These are phyloP conservation scores for Amia ocellicauda DNA, from an alignment of 2,113 vertebrate species.

Conservation along the genomic window DNA sequence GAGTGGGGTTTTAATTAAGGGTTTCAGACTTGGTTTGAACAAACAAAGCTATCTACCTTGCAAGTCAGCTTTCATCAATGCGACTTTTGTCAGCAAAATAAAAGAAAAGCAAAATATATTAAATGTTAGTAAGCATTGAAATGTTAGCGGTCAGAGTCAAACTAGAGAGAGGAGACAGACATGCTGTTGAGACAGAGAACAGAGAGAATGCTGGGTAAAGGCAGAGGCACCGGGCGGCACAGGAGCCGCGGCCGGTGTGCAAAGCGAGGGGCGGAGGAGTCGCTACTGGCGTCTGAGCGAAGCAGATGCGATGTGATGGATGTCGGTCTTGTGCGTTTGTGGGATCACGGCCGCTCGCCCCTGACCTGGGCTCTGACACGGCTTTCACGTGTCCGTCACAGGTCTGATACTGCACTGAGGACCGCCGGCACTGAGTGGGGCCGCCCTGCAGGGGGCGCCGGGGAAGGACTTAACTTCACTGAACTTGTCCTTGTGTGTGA, in stretches of 20 bases:
- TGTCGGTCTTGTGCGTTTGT: conserved; percentile 56
- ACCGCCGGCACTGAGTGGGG: too few species aligned
- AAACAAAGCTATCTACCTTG: conserved; percentile 94
- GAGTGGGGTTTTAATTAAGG: conserved; percentile 43
- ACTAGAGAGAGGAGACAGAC: conserved; percentile 56
- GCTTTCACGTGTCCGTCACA: neutral
- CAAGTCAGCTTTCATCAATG: conserved; percentile 99
- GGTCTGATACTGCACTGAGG: too few species aligned
- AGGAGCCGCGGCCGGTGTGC: conserved; percentile 51
- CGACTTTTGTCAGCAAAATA: conserved; percentile 94
- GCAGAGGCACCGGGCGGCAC: conserved; percentile 69
- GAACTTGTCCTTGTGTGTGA: too few species aligned
- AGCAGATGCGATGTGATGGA: conserved; percentile 69
- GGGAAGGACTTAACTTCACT: too few species aligned
- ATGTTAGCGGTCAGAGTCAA: conserved; percentile 70
- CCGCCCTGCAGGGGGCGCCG: too few species aligned
- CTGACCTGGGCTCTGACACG: neutral
- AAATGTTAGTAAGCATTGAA: conserved; percentile 92
- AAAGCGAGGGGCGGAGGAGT: conserved; percentile 72
- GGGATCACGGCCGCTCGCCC: conserved; percentile 3
- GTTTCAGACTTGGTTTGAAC: conserved; percentile 82
- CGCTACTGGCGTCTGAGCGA: conserved; percentile 49
- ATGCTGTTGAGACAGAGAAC: conserved; percentile 69
- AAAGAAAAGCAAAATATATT: conserved; percentile 88
- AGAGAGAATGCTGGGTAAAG: conserved; percentile 57